Evolutionary conservation across 1,140 invertebrate species (phyloP), one percentile per base, ranked within the genome.

Genomic region (Halyomorpha halys): DNA sequence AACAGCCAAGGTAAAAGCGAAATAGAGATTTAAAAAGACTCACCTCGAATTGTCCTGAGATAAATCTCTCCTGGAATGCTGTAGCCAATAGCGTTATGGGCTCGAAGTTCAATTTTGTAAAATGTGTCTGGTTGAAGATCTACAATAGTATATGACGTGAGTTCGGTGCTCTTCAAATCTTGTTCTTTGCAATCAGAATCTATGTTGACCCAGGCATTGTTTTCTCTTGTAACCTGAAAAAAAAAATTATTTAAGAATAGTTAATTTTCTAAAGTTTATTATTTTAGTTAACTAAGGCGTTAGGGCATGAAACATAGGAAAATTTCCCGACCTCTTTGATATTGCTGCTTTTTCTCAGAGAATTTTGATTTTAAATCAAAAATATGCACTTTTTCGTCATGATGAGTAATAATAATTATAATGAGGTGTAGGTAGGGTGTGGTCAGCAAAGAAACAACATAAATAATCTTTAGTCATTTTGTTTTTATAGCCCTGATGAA

Each of bases 31-130:
- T 30, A 62, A 65, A 34, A 64, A 72, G 76, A 82, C 86, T 89
- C 82, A 90, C 90, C 91, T 82, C 84, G 80, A 69, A 87, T 85
- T 47, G 91, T 94, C 76, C 86, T 87, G 71, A 95, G 80, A 71
- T 84, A 81, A 56, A 89, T 80, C 70, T 83, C 78, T 11, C 84
- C 85, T 1, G 89, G 83, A 49, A 80, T 74, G 67, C 90, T 91
- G 73, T 76, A 86, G 53, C 91, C 91, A 54, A 94, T 86, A 13
- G 79, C 74, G 75, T 96, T 96, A 70, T 89, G 87, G 15, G 92
- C 92, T 70, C 82, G 79, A 21, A 95, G 75, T 72, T 92, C 87
- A 68, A 91, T 83, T 70, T 81, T 82, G 77, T 96, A 95, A 64
- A 80, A 83, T 0, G 87, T 87, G 70, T 92, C 85, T 0, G 89